These are phyloP conservation scores for Pavo muticus DNA, from an alignment of 2,113 vertebrate genomes.

Conservation along the genomic window DNA sequence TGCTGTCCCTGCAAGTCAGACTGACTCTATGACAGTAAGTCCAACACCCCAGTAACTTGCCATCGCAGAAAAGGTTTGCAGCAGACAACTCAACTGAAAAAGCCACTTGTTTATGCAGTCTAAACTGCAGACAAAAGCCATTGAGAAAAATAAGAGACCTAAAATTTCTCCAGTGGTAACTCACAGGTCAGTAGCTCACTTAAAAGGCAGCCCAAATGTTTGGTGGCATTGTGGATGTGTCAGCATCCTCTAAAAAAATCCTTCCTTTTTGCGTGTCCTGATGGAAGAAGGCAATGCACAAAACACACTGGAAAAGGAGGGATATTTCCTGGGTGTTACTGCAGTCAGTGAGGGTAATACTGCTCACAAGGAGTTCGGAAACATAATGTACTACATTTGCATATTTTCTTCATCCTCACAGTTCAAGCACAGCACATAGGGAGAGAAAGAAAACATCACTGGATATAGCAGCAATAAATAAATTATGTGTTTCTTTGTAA, in stretches of 20 bases:
- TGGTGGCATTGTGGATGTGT: neutral
- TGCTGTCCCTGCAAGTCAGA: neutral
- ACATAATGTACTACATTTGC: slow-evolving; percentile 6
- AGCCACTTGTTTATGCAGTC: neutral
- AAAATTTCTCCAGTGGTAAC: slow-evolving; percentile 23
- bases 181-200: neutral
- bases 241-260: neutral
- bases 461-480: slow-evolving; percentile 91
- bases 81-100: neutral
- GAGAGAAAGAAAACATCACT: slow-evolving; percentile 80
- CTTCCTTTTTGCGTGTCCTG: slow-evolving; percentile 28
- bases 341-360: slow-evolving; percentile 29
- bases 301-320: neutral
- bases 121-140: neutral
- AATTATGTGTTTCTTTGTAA: slow-evolving; percentile 84
- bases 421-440: slow-evolving; percentile 13
- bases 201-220: neutral
- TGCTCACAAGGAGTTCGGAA: slow-evolving; percentile 61
- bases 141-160: neutral
- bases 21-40: neutral
- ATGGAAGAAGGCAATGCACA: slow-evolving; percentile 2
- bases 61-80: neutral
- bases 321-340: neutral
- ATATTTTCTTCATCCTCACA: slow-evolving; percentile 20
- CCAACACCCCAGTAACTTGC: neutral